A percentile compares a stretch with the other conserved stretches of the same genome.
Evolutionary conservation across 2,113 vertebrate species (phyloP).

Genomic region (Gavia stellata): DNA sequence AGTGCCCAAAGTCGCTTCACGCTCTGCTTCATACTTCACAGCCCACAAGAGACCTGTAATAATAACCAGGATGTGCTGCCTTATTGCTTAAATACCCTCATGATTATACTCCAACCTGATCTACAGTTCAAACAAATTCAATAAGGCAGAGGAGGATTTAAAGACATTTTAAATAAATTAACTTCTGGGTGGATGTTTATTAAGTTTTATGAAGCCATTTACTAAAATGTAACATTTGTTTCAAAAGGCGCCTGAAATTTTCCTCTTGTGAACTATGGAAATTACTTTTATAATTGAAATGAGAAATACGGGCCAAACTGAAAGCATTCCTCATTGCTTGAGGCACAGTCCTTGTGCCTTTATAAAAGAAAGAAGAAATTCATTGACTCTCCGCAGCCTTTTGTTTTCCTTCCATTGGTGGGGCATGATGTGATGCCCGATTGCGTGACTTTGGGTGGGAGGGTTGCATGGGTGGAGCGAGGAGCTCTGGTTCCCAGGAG

Average conservation of each 20-base stretch:
- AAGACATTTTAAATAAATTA: constrained; percentile 42
- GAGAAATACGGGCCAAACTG: not conserved
- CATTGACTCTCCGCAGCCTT: not conserved
- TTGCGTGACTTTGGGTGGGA: accelerated
- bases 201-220: constrained; percentile 40
- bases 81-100: not conserved
- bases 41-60: not conserved
- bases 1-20: not conserved
- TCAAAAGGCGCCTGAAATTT: not conserved
- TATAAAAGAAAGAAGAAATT: not conserved
- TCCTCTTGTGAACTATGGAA: not conserved
- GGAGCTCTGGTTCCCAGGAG: not conserved
- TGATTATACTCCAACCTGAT: not conserved
- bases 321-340: not conserved
- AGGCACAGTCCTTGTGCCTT: not conserved
- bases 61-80: not conserved
- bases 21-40: not conserved
- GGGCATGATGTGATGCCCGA: accelerated
- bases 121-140: constrained; percentile 23
- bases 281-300: constrained; percentile 19
- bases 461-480: not conserved
- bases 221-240: not conserved
- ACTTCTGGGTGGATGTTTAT: constrained; percentile 33
- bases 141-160: constrained; percentile 23
- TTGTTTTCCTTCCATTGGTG: not conserved